Evolutionary conservation across 2,888 invertebrate genomes (phyloP).

Genomic region (Rhagium mordax): DNA sequence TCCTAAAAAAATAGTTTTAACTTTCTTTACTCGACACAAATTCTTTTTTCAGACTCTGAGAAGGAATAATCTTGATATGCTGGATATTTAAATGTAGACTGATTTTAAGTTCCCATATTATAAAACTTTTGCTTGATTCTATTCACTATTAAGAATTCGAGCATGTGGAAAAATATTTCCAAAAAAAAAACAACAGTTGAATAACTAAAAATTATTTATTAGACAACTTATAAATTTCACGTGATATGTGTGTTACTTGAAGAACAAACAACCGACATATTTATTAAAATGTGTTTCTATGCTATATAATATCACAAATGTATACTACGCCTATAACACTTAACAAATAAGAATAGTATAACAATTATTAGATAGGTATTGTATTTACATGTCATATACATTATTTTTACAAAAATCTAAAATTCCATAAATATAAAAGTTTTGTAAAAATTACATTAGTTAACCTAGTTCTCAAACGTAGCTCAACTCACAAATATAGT

Average conservation of each 20-base stretch:
- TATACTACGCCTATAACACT: constrained; percentile 38
- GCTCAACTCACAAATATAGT: neutral
- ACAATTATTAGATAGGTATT: constrained; percentile 20
- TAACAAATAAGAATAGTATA: constrained; percentile 32
- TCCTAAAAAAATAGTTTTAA: too few species aligned
- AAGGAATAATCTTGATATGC: too few species aligned
- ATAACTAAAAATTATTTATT: constrained; percentile 37
- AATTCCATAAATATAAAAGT: constrained; percentile 32
- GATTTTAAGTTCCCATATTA: too few species aligned
- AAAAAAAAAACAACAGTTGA: neutral
- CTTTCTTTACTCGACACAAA: too few species aligned
- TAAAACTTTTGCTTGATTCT: too few species aligned
- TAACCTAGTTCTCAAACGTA: neutral
- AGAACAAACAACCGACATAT: constrained; percentile 34
- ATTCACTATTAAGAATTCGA: too few species aligned
- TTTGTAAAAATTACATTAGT: constrained; percentile 32
- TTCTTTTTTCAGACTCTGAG: too few species aligned
- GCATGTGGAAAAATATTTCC: neutral
- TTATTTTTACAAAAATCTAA: constrained; percentile 33
- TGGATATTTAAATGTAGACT: too few species aligned
- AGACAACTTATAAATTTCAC: constrained; percentile 24
- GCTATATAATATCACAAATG: constrained; percentile 37
- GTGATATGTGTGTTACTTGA: constrained; percentile 33
- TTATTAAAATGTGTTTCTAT: constrained; percentile 29
- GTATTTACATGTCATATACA: constrained; percentile 31